These are phyloP conservation scores for Proisotoma minuta DNA, from an alignment of 2,888 invertebrate genomes.

Conservation along the genomic window DNA sequence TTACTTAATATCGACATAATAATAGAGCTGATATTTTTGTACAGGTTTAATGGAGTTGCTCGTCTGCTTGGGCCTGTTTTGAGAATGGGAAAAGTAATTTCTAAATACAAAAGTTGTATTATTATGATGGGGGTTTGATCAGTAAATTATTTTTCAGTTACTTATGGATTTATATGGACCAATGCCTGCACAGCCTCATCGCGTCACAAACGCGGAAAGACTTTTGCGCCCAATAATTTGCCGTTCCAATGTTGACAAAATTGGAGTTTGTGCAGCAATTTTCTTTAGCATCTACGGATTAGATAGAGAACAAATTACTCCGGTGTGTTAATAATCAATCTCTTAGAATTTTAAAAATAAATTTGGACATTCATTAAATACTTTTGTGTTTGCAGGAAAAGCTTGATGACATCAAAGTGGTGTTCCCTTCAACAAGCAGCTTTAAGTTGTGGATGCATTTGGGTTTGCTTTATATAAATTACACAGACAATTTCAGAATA, in stretches of 20 bases:
- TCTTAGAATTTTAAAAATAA: not conserved
- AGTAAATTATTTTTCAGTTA: not conserved
- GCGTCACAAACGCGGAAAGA: not conserved
- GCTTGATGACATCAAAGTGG: not conserved
- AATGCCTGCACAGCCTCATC: not conserved
- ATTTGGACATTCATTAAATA: not conserved
- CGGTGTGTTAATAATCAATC: not conserved
- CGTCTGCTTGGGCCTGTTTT: not conserved
- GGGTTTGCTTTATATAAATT: too few species aligned
- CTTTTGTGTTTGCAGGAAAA: not conserved
- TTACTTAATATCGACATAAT: too few species aligned
- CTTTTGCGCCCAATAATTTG: not conserved
- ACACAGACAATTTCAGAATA: too few species aligned
- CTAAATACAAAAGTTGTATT: not conserved
- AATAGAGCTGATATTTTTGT: too few species aligned
- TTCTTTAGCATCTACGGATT: not conserved
- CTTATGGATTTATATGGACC: not conserved
- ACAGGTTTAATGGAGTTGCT: not conserved
- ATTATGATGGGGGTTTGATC: too few species aligned
- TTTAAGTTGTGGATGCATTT: constrained; percentile 3
- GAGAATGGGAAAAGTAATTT: not conserved
- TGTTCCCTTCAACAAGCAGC: not conserved
- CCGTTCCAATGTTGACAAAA: not conserved
- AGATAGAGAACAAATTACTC: constrained; percentile 1
- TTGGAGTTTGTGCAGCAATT: not conserved